These are phyloP conservation scores for Euleptes europaea DNA, from an alignment of 2,113 vertebrate genomes.

Conservation along the genomic window DNA sequence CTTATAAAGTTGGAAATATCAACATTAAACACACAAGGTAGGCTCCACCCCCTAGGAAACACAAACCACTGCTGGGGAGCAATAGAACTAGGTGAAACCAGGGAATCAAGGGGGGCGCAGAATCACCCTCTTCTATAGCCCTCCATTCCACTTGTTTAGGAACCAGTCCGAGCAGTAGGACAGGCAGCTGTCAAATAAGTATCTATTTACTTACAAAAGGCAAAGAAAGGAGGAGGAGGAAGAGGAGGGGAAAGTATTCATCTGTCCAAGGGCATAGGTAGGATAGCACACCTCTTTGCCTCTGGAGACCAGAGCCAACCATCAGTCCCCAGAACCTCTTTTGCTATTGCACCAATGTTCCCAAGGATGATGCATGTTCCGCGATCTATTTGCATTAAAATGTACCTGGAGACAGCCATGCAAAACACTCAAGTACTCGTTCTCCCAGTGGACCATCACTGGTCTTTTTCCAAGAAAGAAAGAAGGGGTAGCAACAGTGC, in stretches of 20 bases:
- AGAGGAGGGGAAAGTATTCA: no score
- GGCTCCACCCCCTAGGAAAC: neutral
- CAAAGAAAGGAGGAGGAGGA: no score
- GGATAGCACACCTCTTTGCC: neutral
- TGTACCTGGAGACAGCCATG: neutral
- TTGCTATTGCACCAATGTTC: neutral
- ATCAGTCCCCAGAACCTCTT: neutral
- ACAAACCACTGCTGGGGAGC: no score
- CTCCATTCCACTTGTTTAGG: no score
- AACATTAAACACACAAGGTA: neutral
- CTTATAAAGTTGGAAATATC: neutral
- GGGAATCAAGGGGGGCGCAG: no score
- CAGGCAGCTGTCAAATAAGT: no score
- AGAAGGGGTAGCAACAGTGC: neutral
- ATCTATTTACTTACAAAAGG: no score
- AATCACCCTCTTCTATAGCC: no score
- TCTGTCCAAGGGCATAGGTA: no score
- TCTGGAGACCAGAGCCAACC: neutral
- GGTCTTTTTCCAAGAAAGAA: neutral
- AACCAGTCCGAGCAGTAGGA: no score
- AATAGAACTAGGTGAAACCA: no score
- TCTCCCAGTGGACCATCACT: neutral
- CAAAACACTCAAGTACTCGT: neutral
- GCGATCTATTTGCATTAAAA: neutral
- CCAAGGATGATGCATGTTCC: neutral